Base-by-base conservation (phyloP, 1,140 invertebrate genomes). In the Diorhabda carinulata region DNA sequence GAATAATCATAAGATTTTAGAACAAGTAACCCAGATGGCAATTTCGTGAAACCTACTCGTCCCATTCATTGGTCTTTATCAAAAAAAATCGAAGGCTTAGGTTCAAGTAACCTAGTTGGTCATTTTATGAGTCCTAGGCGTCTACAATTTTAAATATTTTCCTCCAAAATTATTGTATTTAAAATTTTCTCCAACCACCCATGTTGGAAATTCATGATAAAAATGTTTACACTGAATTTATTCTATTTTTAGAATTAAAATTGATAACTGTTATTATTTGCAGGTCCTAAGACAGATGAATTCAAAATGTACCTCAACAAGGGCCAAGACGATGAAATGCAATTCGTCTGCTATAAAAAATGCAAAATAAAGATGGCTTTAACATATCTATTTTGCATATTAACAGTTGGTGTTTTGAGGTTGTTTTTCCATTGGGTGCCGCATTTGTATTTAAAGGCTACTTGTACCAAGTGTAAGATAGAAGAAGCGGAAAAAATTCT, bases 401-500 rank as follows among this genome's bases (percentile, higher is more conserved):
- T 92, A 7, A 91, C 90, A 9, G 82, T 84, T 42, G 95, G 95
- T 9, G 76, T 93, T 4, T 82, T 96, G 5, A 85, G 92, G 47
- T 83, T 97, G 42, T 77, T 96, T 44, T 91, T 95, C 80, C 92
- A 96, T 79, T 97, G 95, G 94, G 89, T 89, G 80, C 93, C 94
- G 0, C 89, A 89, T 68, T 88, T 91, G 82, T 86, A 89, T 76
- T 82, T 97, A 10, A 89, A 91, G 64, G 86, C 88, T 2, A 94
- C 92, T 3, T 89, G 91, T 75, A 81, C 80, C 57, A 83, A 83
- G 69, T 95, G 92, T 77, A 80, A 87, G 43, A 84, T 97, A 43
- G 83, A 84, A 60, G 80, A 86, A 43, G 94, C 95, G 1, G 87
- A 91, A 10, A 89, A 89, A 78, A 85, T 97, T 60, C 82, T 97